Evolutionary conservation across 2,797 vertebrate species (phyloP).

Genomic region (Balearica regulorum): DNA sequence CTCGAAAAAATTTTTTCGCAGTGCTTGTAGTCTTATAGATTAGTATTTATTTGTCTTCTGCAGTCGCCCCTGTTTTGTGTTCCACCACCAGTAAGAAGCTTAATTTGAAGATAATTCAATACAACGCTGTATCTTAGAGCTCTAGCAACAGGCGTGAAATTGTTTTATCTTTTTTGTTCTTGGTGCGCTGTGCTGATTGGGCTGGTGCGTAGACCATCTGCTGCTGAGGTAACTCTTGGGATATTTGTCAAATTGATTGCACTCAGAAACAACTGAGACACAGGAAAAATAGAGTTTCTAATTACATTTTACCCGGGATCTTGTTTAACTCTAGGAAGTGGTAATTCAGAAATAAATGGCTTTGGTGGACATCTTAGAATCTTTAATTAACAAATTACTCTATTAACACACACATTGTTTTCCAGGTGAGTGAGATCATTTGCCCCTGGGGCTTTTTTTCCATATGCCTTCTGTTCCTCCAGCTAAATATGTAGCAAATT

Average conservation of each 20-base stretch:
- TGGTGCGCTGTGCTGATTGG: background rate
- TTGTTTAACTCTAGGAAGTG: slow-evolving; percentile 42
- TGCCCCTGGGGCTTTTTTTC: slow-evolving; percentile 46
- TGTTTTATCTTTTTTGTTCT: slow-evolving; percentile 40
- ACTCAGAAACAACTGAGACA: slow-evolving; percentile 14
- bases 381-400: slow-evolving; percentile 70
- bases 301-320: slow-evolving; percentile 29
- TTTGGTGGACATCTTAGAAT: slow-evolving; percentile 52
- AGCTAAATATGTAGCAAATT: slow-evolving; percentile 40
- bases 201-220: slow-evolving; percentile 46
- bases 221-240: slow-evolving; percentile 21
- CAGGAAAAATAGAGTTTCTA: slow-evolving; percentile 29
- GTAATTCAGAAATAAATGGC: slow-evolving; percentile 54
- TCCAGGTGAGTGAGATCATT: slow-evolving; percentile 60
- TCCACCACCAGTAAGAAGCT: background rate
- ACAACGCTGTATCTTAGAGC: background rate
- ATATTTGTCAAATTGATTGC: slow-evolving; percentile 51
- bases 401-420: slow-evolving; percentile 50
- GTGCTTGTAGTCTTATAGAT: background rate
- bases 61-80: background rate
- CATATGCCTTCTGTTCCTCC: slow-evolving; percentile 55
- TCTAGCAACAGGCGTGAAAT: slow-evolving; percentile 49
- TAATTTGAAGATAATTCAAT: slow-evolving; percentile 52
- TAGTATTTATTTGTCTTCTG: slow-evolving; percentile 1
- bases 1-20: background rate